Conservation (phyloP, 1,140 invertebrate genomes). For the Panulirus ornatus region DNA sequence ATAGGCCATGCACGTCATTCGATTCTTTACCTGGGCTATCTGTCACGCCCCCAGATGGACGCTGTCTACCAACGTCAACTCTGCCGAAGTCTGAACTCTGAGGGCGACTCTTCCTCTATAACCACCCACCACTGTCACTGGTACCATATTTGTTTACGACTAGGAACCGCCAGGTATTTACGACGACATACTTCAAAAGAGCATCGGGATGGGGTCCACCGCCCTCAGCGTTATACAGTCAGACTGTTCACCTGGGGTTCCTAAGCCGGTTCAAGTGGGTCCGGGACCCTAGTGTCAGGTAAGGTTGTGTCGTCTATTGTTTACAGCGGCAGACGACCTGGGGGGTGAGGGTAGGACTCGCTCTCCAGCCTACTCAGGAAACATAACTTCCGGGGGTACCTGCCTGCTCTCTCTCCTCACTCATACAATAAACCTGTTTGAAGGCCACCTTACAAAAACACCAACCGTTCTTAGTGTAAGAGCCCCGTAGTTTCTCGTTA, state of each 20-base stretch:
- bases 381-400: conserved; percentile 1
- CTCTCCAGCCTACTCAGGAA: not conserved
- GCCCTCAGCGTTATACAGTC: too few relatives aligned
- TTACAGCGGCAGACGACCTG: not conserved
- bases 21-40: not conserved
- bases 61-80: not conserved
- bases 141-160: conserved; percentile 8
- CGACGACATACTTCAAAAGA: too few relatives aligned
- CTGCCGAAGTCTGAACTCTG: not conserved
- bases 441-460: not conserved
- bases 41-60: not conserved
- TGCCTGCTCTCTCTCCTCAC: not conserved
- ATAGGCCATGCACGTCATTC: too few relatives aligned
- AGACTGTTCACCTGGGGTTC: too few relatives aligned
- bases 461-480: not conserved
- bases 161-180: not conserved
- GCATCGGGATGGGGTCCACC: too few relatives aligned
- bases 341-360: not conserved
- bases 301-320: not conserved
- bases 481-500: not conserved
- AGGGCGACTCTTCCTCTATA: not conserved
- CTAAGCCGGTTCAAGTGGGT: too few relatives aligned
- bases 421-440: not conserved
- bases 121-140: conserved; percentile 10
- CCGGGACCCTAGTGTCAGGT: too few relatives aligned